Conservation (phyloP, 2,113 vertebrate genomes). For the Tamias sibiricus region DNA sequence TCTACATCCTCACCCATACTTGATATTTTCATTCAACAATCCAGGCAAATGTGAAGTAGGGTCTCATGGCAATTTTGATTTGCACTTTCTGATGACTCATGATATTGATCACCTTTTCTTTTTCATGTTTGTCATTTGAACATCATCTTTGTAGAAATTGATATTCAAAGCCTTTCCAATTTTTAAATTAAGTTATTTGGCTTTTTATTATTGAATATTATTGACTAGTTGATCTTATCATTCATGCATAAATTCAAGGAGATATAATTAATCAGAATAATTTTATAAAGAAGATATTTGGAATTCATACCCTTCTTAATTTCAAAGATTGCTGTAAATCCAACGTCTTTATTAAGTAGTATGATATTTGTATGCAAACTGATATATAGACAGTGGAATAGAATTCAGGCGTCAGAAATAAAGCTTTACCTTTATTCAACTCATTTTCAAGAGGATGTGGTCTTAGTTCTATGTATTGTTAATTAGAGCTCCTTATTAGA, state of each 20-base stretch:
- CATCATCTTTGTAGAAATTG: neutral
- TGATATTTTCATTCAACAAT: neutral
- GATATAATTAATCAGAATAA: neutral
- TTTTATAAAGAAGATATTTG: neutral
- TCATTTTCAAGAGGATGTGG: neutral
- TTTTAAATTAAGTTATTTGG: slow-evolving; percentile 12
- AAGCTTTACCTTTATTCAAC: neutral
- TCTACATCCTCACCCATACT: neutral
- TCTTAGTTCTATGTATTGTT: neutral
- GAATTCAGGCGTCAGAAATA: neutral
- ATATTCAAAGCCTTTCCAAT: neutral
- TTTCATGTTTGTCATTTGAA: neutral
- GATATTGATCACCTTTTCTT: neutral
- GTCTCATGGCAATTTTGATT: neutral
- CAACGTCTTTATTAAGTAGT: neutral
- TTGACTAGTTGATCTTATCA: neutral
- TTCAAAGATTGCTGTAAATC: neutral
- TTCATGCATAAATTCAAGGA: neutral
- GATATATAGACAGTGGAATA: neutral
- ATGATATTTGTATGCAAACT: neutral
- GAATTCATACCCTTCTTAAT: neutral
- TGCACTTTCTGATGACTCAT: neutral
- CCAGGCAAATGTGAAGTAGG: neutral
- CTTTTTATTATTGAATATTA: neutral
- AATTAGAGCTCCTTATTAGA: neutral